Conservation (phyloP, 1,140 invertebrate genomes). For the Drosophila bifasciata region DNA sequence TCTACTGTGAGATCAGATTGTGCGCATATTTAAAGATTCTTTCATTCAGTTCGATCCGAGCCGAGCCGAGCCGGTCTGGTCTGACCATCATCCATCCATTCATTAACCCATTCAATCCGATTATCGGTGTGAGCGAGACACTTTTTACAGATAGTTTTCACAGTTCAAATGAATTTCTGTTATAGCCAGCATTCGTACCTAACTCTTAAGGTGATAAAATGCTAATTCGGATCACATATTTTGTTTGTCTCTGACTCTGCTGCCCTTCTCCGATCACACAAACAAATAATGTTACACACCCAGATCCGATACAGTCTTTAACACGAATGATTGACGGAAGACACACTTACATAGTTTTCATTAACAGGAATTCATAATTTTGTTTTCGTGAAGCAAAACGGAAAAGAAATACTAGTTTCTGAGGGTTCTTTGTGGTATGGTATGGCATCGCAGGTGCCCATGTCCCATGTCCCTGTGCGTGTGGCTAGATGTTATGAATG, state of each 20-base stretch:
- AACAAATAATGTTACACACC: conserved; percentile 1
- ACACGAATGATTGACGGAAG: too few relatives aligned
- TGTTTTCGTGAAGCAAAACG: too few relatives aligned
- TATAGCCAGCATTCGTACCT: conserved; percentile 15
- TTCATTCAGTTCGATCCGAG: conserved; percentile 13
- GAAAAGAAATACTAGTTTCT: too few relatives aligned
- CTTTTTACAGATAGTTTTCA: conserved; percentile 21
- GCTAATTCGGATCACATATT: conserved; percentile 26
- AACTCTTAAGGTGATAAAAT: conserved; percentile 35
- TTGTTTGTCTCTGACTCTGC: not conserved
- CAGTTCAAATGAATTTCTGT: conserved; percentile 28
- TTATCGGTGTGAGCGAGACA: conserved; percentile 23
- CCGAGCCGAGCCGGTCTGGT: not conserved
- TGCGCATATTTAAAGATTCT: conserved; percentile 51
- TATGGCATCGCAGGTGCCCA: too few relatives aligned
- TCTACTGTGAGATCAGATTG: conserved; percentile 4
- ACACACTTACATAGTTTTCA: too few relatives aligned
- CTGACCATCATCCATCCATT: conserved; percentile 9
- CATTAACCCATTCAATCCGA: conserved; percentile 45
- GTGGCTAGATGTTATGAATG: conserved; percentile 24
- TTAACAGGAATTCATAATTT: too few relatives aligned
- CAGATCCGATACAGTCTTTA: not conserved
- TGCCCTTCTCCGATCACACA: too few relatives aligned
- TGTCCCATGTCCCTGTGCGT: not conserved
- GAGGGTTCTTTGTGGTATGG: not conserved